A percentile compares a stretch with the other conserved stretches of the same genome.
Evolutionary conservation across 2,888 invertebrate genomes (phyloP).

Genomic region (Dasypolia templi): DNA sequence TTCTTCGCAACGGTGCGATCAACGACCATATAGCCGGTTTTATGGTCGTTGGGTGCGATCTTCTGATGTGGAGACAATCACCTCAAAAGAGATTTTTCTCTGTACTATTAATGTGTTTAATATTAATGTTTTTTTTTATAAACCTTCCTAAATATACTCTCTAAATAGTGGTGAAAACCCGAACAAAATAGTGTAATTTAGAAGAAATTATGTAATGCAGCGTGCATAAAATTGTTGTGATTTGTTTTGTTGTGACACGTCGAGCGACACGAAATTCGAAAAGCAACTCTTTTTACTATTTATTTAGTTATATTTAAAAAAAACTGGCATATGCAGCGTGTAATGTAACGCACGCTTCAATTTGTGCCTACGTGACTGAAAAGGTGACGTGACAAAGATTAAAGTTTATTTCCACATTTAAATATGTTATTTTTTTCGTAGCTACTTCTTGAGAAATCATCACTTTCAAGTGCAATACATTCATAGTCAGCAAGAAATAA

Average conservation of each 20-base stretch:
- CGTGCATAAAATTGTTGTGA: too few species aligned
- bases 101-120: not conserved
- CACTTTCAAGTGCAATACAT: not conserved
- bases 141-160: not conserved
- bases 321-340: not conserved
- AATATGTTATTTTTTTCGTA: not conserved
- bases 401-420: not conserved
- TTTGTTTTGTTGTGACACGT: too few species aligned
- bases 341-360: not conserved
- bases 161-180: not conserved
- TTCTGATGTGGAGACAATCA: not conserved
- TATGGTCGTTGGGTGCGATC: not conserved
- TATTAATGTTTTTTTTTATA: not conserved
- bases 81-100: not conserved
- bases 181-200: not conserved
- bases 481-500: not conserved
- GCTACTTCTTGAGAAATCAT: not conserved
- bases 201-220: too few species aligned
- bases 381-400: not conserved
- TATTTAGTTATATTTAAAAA: not conserved
- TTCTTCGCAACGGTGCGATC: not conserved
- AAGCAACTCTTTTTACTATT: not conserved
- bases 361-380: not conserved
- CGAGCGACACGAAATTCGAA: not conserved
- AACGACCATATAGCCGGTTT: too few species aligned